These are phyloP conservation scores for Clepsis dumicolana DNA, from an alignment of 2,888 invertebrate genomes.

Conservation along the genomic window DNA sequence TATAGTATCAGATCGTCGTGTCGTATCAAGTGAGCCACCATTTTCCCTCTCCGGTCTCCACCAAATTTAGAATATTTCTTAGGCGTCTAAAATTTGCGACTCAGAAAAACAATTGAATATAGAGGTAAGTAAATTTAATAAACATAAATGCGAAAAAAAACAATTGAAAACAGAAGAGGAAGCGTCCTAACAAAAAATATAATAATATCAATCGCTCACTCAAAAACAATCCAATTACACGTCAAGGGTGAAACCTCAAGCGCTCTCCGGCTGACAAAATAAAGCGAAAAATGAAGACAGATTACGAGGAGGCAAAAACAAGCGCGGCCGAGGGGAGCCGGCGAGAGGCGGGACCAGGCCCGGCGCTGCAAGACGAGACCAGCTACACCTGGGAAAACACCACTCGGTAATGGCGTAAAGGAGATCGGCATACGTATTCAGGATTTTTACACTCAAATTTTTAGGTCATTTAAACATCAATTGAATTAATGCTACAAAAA, in stretches of 20 bases:
- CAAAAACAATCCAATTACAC: constrained; percentile 65
- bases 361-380: no score
- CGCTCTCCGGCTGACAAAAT: constrained; percentile 58
- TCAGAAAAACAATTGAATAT: neutral
- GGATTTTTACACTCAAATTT: no score
- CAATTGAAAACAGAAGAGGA: constrained; percentile 27
- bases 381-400: no score
- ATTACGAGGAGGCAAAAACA: constrained; percentile 58
- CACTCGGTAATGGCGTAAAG: no score
- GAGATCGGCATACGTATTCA: no score
- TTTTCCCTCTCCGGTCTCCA: no score
- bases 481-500: no score
- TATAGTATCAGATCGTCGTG: no score
- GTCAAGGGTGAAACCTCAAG: constrained; percentile 52
- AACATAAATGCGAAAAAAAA: constrained; percentile 1
- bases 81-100: constrained; percentile 7
- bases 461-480: no score
- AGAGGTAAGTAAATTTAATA: neutral
- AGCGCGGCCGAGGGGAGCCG: constrained; percentile 42
- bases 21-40: no score
- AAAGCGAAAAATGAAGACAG: constrained; percentile 64
- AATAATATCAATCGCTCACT: constrained; percentile 47
- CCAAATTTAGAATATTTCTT: neutral
- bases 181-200: constrained; percentile 29
- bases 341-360: neutral